Base-by-base conservation (phyloP, 2,113 vertebrate genomes). In the Xenus cinereus region DNA sequence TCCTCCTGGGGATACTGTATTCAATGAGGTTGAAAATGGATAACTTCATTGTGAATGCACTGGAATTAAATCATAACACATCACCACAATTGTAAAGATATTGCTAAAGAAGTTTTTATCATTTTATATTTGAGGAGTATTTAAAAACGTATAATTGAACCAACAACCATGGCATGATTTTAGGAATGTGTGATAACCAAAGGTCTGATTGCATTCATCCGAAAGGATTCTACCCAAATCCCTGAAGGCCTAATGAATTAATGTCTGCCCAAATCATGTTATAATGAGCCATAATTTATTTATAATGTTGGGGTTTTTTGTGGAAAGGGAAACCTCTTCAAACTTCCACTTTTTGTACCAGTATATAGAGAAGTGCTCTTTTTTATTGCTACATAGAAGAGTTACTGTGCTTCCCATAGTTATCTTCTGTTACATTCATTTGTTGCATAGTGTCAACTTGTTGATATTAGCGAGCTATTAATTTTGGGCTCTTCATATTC, bases 21-120 rank as follows among this genome's bases (percentile, higher is more conserved):
- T 84, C 92, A 94, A 93, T 89, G 85, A 89, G 30, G 43, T 75
- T 84, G 72, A 93, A 95, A 96, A 92, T 69, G 27, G 39, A 54
- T 43, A 80, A 63, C 71, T 80, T 73, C 54, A 46, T 45, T 30
- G 12, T 72, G 46, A 88, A 59, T 27, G n/a, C 2, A 2, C 80
- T 81, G 83, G 53, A 81, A 90, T 90, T 43, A 67, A 88, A 90
- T 83, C 79, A 9, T 63, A 89, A 48, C 23, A 74, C 39, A 22
- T 96, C 88, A 81, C 27, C 20, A 67, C 33, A 3, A 35, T 56
- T 80, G 51, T 64, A 56, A 95, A 92, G 63, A 71, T 85, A 96
- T 62, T 37, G 32, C 51, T 85, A 37, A 79, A 87, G 76, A 93
- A 95, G 35, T 77, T 93, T 93, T 96, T 57, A 93, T 95, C 83